Base-by-base conservation (phyloP, 2,113 vertebrate genomes). In the Cynopterus brachyotis region DNA sequence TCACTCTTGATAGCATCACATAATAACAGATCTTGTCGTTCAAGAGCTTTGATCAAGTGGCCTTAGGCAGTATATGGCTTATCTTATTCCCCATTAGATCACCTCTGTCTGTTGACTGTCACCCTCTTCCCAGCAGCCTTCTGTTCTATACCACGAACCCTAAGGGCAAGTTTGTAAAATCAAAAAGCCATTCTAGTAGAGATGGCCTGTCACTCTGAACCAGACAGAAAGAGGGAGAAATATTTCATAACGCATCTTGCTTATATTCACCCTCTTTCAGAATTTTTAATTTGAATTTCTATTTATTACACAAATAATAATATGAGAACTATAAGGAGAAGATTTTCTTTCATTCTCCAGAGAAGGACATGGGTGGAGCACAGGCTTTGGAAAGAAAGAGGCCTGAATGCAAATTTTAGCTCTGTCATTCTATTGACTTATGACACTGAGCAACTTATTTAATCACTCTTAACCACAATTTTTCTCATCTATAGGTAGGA, bases 11-110 rank as follows among this genome's bases (percentile, higher is more conserved):
- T 26, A 72, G 60, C 11, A 0, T 83, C 69, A 32, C 24, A 5
- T 47, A 86, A 72, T 37, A 94, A 79, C 37, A 95, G 79, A 11
- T 89, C 66, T 76, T 55, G 95, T 93, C 82, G 47, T 88, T 89
- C 42, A 47, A 73, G 82, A 90, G 57, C 94, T 97, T 96, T 97
- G 95, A 95, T 97, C 92, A 96, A 92, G 59, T 59, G 90, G 87
- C 97, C 96, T 85, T 62, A 94, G 92, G 96, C 90, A 92, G 60
- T 95, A 92, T 91, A 95, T 19, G 45, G 87, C 50, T 95, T 80
- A 79, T 64, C 83, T 88, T 81, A 84, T 85, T 96, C 53, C 35
- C 9, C 2, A 53, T 80, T 87, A 94, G 67, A 16, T 72, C 37
- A 32, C 35, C 75, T 96, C 89, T 76, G 9, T 80, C 85, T 95